phyloP scores from a whole-genome alignment of 2,888 invertebrate genomes.

The Drosophila meridiana region DNA sequence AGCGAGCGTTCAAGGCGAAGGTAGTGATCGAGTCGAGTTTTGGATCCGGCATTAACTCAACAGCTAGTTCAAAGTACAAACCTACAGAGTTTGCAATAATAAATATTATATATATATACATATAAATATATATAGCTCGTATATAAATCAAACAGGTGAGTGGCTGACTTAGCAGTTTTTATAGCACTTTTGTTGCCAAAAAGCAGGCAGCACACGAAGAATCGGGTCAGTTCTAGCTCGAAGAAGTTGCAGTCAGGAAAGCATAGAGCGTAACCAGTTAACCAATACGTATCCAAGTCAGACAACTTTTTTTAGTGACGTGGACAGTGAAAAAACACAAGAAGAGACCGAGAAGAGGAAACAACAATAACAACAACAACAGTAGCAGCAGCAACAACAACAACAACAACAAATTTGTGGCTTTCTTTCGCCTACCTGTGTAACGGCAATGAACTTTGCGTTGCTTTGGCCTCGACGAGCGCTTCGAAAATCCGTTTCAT shows the following conservation, averaged over 20 bases:
- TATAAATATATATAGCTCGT: neutral
- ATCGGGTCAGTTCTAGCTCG: conserved; percentile 64
- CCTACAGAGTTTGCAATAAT: conserved; percentile 29
- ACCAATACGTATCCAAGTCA: conserved; percentile 42
- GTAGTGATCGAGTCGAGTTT: conserved; percentile 66
- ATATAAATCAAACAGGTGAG: conserved; percentile 60
- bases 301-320: conserved; percentile 67
- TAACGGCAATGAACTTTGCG: conserved; percentile 69
- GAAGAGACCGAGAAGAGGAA: conserved; percentile 27
- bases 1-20: conserved; percentile 83
- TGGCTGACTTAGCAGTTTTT: conserved; percentile 50
- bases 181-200: conserved; percentile 6
- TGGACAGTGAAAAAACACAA: conserved; percentile 57
- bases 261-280: conserved; percentile 68
- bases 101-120: conserved; percentile 27
- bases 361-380: conserved; percentile 16
- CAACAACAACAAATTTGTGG: conserved; percentile 28
- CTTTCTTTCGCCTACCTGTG: conserved; percentile 64
- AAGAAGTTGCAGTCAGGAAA: conserved; percentile 42
- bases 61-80: conserved; percentile 61
- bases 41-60: conserved; percentile 14
- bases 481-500: conserved; percentile 54
- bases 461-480: conserved; percentile 17
- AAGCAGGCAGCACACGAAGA: conserved; percentile 17
- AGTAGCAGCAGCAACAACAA: neutral